Evolutionary conservation across 1,140 invertebrate genomes (phyloP).

Genomic region (Hylaeus volcanicus): DNA sequence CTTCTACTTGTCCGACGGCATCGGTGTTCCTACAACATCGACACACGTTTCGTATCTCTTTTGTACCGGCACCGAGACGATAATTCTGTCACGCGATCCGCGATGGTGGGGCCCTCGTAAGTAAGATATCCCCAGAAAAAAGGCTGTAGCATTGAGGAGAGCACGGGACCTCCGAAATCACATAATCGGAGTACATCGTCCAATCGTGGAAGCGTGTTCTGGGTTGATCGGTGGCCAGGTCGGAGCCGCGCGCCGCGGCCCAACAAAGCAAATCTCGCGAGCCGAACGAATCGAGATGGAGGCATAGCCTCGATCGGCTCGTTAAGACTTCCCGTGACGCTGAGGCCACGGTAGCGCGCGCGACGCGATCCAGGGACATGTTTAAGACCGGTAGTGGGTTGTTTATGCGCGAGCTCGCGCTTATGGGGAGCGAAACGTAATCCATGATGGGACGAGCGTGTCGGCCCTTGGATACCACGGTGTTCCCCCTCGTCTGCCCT

Average conservation of each 20-base stretch:
- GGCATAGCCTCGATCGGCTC: slow-evolving; percentile 41
- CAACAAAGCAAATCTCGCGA: slow-evolving; percentile 40
- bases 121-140: slow-evolving; percentile 21
- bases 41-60: too few species aligned
- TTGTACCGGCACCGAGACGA: background rate
- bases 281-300: slow-evolving; percentile 42
- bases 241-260: background rate
- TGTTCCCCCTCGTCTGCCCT: background rate
- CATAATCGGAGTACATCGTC: slow-evolving; percentile 26
- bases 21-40: too few species aligned
- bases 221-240: background rate
- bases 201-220: background rate
- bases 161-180: background rate
- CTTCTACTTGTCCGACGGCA: too few species aligned
- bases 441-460: slow-evolving; percentile 50
- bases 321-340: slow-evolving; percentile 44
- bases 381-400: slow-evolving; percentile 72
- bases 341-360: slow-evolving; percentile 24
- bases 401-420: slow-evolving; percentile 69
- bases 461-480: slow-evolving; percentile 33
- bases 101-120: background rate
- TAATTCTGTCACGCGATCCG: background rate
- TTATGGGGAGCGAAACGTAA: slow-evolving; percentile 63
- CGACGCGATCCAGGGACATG: slow-evolving; percentile 56
- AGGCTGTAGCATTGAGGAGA: background rate